These are phyloP conservation scores for Lysandra bellargus DNA, from an alignment of 2,888 invertebrate genomes.

Conservation along the genomic window DNA sequence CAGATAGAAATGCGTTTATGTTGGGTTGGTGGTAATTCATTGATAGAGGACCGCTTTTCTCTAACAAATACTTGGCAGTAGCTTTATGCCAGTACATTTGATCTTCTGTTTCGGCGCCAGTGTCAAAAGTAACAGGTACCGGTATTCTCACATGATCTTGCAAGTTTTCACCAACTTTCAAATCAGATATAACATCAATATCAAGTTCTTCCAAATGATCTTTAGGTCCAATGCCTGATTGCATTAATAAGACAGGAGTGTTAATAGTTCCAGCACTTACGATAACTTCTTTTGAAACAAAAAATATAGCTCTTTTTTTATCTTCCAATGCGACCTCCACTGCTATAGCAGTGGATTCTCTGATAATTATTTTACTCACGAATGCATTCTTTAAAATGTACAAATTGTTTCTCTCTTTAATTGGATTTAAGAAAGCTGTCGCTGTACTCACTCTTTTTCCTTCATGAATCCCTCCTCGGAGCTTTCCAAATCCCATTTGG, in stretches of 20 bases:
- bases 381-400: constrained; percentile 61
- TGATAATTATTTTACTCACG: constrained; percentile 47
- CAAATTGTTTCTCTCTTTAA: constrained; percentile 58
- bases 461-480: constrained; percentile 72
- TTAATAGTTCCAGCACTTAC: constrained; percentile 66
- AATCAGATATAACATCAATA: constrained; percentile 55
- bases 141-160: constrained; percentile 74
- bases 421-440: constrained; percentile 69
- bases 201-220: constrained; percentile 53
- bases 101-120: constrained; percentile 55
- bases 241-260: constrained; percentile 63
- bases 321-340: constrained; percentile 54
- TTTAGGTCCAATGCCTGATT: constrained; percentile 67
- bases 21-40: constrained; percentile 71
- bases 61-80: constrained; percentile 62
- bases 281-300: constrained; percentile 62
- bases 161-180: constrained; percentile 71
- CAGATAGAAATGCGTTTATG: constrained; percentile 67
- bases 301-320: constrained; percentile 51
- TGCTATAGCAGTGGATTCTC: constrained; percentile 52
- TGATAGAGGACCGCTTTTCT: constrained; percentile 63
- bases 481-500: constrained; percentile 78
- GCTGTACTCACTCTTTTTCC: constrained; percentile 79
- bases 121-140: constrained; percentile 60
- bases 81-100: constrained; percentile 63